Evolutionary conservation across 2,888 invertebrate species (phyloP).

Genomic region (Caenorhabditis zanzibari): DNA sequence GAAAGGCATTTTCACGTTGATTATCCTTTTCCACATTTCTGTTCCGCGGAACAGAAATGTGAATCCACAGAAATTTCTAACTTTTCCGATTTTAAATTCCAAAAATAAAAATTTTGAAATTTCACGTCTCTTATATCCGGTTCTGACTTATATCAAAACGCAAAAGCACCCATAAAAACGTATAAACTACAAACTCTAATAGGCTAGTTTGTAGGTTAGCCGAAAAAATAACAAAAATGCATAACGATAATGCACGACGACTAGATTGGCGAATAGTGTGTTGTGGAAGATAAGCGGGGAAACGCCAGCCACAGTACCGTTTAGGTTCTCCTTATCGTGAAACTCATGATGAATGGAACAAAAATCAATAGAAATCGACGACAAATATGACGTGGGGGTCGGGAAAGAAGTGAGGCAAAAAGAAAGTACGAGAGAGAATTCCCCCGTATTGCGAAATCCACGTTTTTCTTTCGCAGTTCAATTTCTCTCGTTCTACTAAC

Average conservation of each 20-base stretch:
- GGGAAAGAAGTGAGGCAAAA: constrained; percentile 4
- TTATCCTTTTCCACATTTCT: no score
- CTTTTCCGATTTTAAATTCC: no score
- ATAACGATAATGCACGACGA: constrained; percentile 20
- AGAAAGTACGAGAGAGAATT: constrained; percentile 30
- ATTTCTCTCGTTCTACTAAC: constrained; percentile 18
- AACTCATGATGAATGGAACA: constrained; percentile 62
- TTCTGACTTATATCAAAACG: constrained; percentile 10
- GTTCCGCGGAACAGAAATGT: no score
- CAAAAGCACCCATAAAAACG: constrained; percentile 4
- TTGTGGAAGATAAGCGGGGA: constrained; percentile 47
- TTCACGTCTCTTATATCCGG: no score
- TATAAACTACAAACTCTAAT: background rate
- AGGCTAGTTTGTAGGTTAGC: background rate
- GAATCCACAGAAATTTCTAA: no score
- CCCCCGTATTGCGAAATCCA: constrained; percentile 50
- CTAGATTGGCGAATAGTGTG: constrained; percentile 40
- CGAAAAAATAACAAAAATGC: constrained; percentile 8
- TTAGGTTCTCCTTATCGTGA: constrained; percentile 42
- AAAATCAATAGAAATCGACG: constrained; percentile 59
- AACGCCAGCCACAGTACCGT: constrained; percentile 37
- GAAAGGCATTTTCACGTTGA: no score
- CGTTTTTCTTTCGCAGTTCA: constrained; percentile 12
- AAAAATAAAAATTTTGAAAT: no score
- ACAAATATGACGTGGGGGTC: constrained; percentile 58